These are phyloP conservation scores for Brachionus plicatilis DNA, from an alignment of 1,140 invertebrate species.

Conservation along the genomic window DNA sequence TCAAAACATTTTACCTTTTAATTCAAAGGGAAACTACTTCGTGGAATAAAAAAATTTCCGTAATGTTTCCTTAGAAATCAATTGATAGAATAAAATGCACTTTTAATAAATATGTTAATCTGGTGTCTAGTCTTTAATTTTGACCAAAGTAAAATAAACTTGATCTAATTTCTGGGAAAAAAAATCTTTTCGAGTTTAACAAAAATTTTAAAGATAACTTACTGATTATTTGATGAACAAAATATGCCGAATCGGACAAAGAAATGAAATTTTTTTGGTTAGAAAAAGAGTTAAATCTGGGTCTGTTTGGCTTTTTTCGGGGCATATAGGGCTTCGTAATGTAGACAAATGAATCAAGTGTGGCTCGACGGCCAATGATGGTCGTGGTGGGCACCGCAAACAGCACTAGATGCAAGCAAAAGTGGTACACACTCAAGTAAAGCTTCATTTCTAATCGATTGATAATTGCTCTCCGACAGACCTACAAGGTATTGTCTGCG, in stretches of 20 bases:
- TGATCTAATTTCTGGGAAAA: no score
- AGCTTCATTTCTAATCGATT: not conserved
- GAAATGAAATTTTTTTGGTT: constrained; percentile 20
- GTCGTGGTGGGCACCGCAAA: not conserved
- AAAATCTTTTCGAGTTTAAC: not conserved
- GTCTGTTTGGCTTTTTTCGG: not conserved
- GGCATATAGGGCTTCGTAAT: not conserved
- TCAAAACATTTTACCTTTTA: no score
- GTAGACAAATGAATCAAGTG: not conserved
- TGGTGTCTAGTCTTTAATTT: no score
- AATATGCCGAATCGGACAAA: not conserved
- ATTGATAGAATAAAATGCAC: no score
- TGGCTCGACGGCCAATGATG: not conserved
- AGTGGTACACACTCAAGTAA: not conserved
- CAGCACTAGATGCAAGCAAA: not conserved
- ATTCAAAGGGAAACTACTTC: no score
- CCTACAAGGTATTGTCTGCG: not conserved
- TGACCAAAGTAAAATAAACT: no score
- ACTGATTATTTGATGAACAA: not conserved
- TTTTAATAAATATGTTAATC: no score
- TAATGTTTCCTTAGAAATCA: no score
- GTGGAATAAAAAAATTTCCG: no score
- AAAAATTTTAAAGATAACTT: not conserved
- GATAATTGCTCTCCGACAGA: not conserved
- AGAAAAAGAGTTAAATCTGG: not conserved